Conservation (phyloP, 2,888 invertebrate genomes). For the Amphiduros pacificus region DNA sequence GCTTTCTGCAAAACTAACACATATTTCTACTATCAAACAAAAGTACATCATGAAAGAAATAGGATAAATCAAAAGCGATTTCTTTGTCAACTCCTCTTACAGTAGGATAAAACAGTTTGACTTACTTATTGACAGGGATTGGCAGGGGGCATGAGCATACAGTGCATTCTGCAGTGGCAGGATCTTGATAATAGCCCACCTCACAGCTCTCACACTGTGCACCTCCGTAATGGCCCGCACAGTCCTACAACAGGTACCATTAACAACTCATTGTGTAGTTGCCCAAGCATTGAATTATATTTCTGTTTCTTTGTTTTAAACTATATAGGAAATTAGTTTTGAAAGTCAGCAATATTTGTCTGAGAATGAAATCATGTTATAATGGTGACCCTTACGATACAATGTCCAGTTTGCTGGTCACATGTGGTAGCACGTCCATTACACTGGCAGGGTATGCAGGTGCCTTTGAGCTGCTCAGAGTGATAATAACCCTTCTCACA, state of each 20-base stretch:
- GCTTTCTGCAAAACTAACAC: constrained; percentile 61
- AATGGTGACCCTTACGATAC: constrained; percentile 75
- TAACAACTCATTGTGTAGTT: too few species aligned
- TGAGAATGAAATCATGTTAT: too few species aligned
- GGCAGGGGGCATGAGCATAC: constrained; percentile 90
- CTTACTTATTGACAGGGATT: constrained; percentile 81
- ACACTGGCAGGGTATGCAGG: constrained; percentile 93
- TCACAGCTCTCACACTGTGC: constrained; percentile 90
- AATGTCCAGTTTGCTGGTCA: constrained; percentile 89
- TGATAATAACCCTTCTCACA: constrained; percentile 93
- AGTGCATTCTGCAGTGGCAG: constrained; percentile 85
- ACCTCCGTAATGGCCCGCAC: constrained; percentile 83
- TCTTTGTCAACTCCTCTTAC: too few species aligned
- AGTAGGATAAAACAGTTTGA: too few species aligned
- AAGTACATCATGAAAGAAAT: too few species aligned
- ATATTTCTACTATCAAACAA: too few species aligned
- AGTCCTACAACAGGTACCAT: constrained; percentile 63
- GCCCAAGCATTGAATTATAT: too few species aligned
- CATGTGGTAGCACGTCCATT: constrained; percentile 88
- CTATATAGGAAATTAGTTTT: too few species aligned
- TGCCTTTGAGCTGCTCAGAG: constrained; percentile 79
- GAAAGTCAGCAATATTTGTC: too few species aligned
- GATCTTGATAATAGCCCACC: constrained; percentile 90
- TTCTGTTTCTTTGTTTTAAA: too few species aligned
- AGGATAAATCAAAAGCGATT: too few species aligned